Conservation (phyloP, 2,113 vertebrate species). For the Cyprinodon tularosa region DNA sequence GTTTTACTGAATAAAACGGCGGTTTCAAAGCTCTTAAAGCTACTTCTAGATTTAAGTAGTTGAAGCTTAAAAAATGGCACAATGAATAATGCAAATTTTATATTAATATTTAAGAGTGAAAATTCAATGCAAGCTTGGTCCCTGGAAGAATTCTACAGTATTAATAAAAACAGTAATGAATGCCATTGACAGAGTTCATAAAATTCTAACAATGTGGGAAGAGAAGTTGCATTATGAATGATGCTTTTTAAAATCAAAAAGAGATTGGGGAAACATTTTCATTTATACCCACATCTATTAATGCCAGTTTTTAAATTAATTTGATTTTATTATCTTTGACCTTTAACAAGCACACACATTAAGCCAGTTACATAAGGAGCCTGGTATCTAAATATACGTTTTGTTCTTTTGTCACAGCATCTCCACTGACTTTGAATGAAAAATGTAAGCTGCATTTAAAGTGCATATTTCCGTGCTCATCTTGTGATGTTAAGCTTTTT, state of each 20-base stretch:
- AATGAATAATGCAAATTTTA: conserved; percentile 56
- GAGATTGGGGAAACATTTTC: conserved; percentile 6
- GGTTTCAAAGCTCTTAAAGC: conserved; percentile 10
- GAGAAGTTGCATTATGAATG: conserved; percentile 39
- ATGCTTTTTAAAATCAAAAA: conserved; percentile 17
- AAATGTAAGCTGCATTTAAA: neutral
- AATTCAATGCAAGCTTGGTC: conserved; percentile 9
- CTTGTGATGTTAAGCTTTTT: neutral
- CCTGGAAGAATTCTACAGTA: conserved; percentile 6
- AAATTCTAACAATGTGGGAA: conserved; percentile 41
- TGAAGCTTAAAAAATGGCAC: conserved; percentile 36
- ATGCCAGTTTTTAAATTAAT: conserved; percentile 12
- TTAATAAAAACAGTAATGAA: conserved; percentile 31
- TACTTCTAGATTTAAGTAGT: conserved; percentile 25
- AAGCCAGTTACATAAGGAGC: neutral
- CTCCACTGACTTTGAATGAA: neutral
- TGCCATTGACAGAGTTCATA: conserved; percentile 47
- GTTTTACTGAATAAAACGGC: conserved; percentile 1
- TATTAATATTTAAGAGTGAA: conserved; percentile 49
- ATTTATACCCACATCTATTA: conserved; percentile 9
- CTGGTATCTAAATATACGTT: conserved; percentile 1
- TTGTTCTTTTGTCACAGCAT: neutral
- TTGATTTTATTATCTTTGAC: conserved; percentile 6
- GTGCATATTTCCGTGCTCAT: neutral
- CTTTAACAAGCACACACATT: neutral